Conservation (phyloP, 2,888 invertebrate species). For the Zeuzera pyrina region DNA sequence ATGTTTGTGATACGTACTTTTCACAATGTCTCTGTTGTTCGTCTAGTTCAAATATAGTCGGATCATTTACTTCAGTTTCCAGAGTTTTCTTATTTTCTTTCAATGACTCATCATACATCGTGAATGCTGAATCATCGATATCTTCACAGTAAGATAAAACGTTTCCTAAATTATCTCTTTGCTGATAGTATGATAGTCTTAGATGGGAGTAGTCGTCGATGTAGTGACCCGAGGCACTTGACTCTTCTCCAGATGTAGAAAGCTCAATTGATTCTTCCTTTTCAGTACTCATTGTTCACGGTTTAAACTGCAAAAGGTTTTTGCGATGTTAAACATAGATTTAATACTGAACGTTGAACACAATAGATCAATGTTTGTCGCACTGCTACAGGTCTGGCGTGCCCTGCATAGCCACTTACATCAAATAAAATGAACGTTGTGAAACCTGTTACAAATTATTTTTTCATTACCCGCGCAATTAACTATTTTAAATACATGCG, state of each 20-base stretch:
- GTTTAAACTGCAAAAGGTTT: no score
- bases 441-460: no score
- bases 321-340: no score
- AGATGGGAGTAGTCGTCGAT: constrained; percentile 49
- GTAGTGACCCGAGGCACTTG: constrained; percentile 11
- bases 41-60: constrained; percentile 12
- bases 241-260: neutral
- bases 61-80: constrained; percentile 17
- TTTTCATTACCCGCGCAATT: no score
- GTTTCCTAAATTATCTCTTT: constrained; percentile 7
- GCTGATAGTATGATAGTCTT: constrained; percentile 38
- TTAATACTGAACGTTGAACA: no score
- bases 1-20: constrained; percentile 35
- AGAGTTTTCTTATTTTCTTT: constrained; percentile 6
- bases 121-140: neutral
- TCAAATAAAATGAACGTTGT: no score
- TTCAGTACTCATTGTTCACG: neutral
- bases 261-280: neutral
- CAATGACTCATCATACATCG: no score
- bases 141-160: neutral
- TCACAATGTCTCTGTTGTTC: constrained; percentile 25
- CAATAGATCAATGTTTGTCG: no score
- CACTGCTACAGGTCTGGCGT: no score
- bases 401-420: no score
- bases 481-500: no score